These are phyloP conservation scores for Polyommatus iphigenia DNA, from an alignment of 2,888 invertebrate species.

Conservation along the genomic window DNA sequence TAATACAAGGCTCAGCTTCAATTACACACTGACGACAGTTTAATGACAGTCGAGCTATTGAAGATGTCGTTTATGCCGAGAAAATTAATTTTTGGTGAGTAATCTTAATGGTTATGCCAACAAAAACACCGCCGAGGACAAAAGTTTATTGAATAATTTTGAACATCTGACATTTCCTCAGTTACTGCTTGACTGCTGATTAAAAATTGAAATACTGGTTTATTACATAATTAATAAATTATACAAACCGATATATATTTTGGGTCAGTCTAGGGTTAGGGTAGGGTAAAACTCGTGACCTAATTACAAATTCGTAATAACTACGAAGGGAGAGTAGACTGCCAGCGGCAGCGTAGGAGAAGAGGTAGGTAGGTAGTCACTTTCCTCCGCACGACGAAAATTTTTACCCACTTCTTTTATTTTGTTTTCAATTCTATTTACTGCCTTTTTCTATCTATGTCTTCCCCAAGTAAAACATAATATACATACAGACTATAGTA, in stretches of 20 bases:
- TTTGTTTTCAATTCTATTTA: too few relatives aligned
- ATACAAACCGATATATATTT: background rate
- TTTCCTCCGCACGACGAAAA: too few relatives aligned
- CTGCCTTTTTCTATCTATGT: too few relatives aligned
- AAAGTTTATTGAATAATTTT: constrained; percentile 7
- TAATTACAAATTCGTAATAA: too few relatives aligned
- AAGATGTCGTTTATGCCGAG: background rate
- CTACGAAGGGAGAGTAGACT: too few relatives aligned
- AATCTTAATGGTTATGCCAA: background rate
- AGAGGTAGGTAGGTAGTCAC: too few relatives aligned
- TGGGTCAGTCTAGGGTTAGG: too few relatives aligned
- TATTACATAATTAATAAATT: background rate
- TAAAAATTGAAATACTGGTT: background rate
- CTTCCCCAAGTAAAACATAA: too few relatives aligned
- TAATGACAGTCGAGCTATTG: background rate
- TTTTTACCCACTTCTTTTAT: too few relatives aligned
- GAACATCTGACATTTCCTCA: background rate
- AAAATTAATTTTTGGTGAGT: background rate
- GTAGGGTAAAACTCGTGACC: too few relatives aligned
- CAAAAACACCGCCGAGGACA: background rate
- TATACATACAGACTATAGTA: too few relatives aligned
- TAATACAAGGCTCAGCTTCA: constrained; percentile 1
- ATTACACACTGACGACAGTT: background rate
- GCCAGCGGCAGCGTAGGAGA: too few relatives aligned
- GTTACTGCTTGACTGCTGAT: background rate